These are phyloP conservation scores for Axis porcinus DNA, from an alignment of 2,113 vertebrate genomes.

Conservation along the genomic window DNA sequence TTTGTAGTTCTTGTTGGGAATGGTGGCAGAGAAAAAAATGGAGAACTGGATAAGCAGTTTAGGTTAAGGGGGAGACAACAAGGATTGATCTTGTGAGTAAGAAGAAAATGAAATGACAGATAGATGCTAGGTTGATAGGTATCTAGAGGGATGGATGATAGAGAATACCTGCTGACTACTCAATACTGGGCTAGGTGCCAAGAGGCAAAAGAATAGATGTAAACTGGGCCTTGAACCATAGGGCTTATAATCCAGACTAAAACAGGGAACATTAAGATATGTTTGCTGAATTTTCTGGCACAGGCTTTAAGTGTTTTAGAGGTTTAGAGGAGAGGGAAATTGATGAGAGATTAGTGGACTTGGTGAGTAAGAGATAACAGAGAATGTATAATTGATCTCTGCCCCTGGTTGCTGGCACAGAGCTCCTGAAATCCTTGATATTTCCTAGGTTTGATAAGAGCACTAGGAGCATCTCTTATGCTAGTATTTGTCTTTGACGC, in stretches of 20 bases:
- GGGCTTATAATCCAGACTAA: not conserved
- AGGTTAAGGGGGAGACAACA: not conserved
- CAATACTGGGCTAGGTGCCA: not conserved
- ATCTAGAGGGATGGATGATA: not conserved
- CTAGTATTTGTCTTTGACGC: not conserved
- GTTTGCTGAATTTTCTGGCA: not conserved
- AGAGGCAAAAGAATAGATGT: not conserved
- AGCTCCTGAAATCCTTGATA: not conserved
- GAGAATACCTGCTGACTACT: not conserved
- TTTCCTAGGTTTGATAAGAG: not conserved
- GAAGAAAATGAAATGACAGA: not conserved
- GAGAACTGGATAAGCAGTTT: not conserved
- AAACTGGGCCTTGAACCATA: not conserved
- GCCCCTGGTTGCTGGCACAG: not conserved
- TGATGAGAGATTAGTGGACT: not conserved
- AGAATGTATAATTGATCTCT: not conserved
- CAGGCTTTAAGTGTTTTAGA: not conserved
- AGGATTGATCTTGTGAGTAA: not conserved
- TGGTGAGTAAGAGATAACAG: not conserved
- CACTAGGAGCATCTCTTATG: not conserved
- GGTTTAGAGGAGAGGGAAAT: not conserved
- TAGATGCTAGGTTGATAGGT: not conserved
- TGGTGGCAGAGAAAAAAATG: not conserved
- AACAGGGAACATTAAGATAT: not conserved
- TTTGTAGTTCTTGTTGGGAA: not conserved